Percentiles rank a stretch among this genome's conserved stretches.
These are phyloP conservation scores for Paramormyrops kingsleyae DNA, from an alignment of 2,113 vertebrate species.

Conservation along the genomic window DNA sequence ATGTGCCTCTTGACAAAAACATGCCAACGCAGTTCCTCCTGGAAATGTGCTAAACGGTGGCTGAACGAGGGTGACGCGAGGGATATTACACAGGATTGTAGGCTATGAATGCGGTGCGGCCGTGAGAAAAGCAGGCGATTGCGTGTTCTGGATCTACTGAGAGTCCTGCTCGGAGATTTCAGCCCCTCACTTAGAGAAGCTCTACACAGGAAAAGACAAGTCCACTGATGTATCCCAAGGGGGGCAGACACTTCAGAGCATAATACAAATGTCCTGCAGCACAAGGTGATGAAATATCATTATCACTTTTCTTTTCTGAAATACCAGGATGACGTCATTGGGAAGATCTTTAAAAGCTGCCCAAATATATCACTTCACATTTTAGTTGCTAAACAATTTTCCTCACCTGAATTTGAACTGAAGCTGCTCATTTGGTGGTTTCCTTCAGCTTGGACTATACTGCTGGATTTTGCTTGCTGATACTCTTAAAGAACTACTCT, in stretches of 20 bases:
- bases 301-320: not conserved
- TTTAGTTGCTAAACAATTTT: not conserved
- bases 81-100: not conserved
- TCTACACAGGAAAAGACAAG: not conserved
- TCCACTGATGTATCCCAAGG: not conserved
- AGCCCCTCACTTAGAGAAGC: not conserved
- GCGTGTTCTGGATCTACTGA: not conserved
- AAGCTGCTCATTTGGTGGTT: not conserved
- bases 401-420: slow-evolving; percentile 1
- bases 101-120: not conserved
- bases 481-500: slow-evolving; percentile 17
- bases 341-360: not conserved
- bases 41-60: not conserved
- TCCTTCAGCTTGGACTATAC: slow-evolving; percentile 3
- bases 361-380: not conserved
- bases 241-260: not conserved
- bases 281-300: not conserved
- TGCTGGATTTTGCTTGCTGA: slow-evolving; percentile 1
- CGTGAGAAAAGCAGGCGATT: not conserved
- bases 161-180: not conserved
- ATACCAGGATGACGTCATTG: not conserved
- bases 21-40: not conserved
- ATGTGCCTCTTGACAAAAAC: not conserved
- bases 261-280: not conserved
- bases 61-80: not conserved